phyloP scores from a whole-genome alignment of 2,113 vertebrate genomes.

The Plecotus auritus region DNA sequence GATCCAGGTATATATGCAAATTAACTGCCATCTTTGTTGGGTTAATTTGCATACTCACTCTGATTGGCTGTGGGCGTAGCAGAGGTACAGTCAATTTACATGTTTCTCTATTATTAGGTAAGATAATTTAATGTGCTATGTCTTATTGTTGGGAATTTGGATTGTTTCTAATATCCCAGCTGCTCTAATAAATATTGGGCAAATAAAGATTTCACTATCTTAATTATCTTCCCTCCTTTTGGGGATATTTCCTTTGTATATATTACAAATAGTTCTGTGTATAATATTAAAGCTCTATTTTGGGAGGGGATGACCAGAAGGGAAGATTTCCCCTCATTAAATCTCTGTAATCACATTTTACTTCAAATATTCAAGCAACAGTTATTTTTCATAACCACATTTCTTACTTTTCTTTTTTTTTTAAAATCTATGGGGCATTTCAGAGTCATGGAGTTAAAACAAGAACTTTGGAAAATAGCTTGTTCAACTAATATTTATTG shows the following conservation, averaged over 20 bases:
- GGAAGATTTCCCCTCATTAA: background rate
- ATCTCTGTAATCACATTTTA: slow-evolving; percentile 15
- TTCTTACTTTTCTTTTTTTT: background rate
- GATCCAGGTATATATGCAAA: no score
- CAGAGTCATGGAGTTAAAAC: slow-evolving; percentile 5
- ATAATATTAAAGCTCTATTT: background rate
- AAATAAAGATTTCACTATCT: background rate
- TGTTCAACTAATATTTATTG: background rate
- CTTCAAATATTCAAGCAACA: background rate
- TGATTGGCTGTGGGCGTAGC: no score
- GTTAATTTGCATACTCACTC: no score
- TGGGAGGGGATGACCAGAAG: background rate
- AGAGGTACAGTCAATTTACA: no score
- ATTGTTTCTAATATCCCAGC: background rate
- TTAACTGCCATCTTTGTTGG: no score
- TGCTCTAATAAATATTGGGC: background rate
- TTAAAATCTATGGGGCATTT: background rate
- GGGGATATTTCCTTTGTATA: background rate
- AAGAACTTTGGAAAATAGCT: background rate
- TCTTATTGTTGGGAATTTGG: background rate
- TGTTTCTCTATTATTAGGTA: no score
- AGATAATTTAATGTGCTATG: background rate
- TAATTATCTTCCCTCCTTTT: background rate
- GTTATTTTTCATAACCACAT: background rate
- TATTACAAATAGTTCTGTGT: background rate